phyloP scores from a whole-genome alignment of 2,113 vertebrate genomes.

The Micronisus gabar region DNA sequence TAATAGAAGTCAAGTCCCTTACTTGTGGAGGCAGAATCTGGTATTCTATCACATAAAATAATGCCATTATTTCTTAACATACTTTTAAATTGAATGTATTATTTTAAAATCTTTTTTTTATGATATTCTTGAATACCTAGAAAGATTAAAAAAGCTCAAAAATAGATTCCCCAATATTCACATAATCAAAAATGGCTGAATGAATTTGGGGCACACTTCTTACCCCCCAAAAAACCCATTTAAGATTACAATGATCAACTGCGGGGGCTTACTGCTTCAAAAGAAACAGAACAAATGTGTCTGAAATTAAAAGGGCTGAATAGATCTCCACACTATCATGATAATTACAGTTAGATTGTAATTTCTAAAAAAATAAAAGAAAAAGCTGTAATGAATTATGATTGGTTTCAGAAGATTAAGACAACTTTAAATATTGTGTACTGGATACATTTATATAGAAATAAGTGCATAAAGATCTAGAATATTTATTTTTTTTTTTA shows the following conservation, averaged over 20 bases:
- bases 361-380: background rate
- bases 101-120: slow-evolving; percentile 8
- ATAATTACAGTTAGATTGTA: background rate
- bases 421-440: background rate
- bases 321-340: background rate
- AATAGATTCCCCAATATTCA: background rate
- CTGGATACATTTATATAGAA: background rate
- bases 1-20: slow-evolving; percentile 8
- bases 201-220: background rate
- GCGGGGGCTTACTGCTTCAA: background rate
- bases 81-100: background rate
- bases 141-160: background rate
- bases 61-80: slow-evolving; percentile 14
- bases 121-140: background rate
- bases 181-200: background rate
- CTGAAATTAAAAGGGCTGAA: background rate
- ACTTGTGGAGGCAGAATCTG: background rate
- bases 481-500: background rate
- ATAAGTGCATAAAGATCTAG: background rate
- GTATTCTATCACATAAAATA: slow-evolving; percentile 23
- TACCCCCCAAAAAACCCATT: background rate
- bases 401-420: background rate
- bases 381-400: background rate
- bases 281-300: background rate
- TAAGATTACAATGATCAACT: background rate